A percentile compares a stretch with the other conserved stretches of the same genome.
Conservation (phyloP, 1,140 invertebrate genomes). For the Diorhabda carinulata region DNA sequence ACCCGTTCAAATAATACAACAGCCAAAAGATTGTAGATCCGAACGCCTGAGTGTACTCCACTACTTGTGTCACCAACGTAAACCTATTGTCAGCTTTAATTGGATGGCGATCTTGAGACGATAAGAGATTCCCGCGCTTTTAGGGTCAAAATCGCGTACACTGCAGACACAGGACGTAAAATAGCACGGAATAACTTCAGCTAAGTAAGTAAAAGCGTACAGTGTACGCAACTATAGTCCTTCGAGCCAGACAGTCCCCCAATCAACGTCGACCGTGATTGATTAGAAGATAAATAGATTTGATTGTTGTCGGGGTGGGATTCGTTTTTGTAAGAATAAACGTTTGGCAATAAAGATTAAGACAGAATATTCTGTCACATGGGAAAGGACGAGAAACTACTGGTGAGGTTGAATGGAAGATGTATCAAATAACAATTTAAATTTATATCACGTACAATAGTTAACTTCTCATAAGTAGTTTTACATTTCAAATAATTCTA, state of each 20-base stretch:
- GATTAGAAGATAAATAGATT: conserved; percentile 47
- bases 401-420: not conserved
- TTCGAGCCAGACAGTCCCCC: conserved; percentile 25
- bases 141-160: conserved; percentile 30
- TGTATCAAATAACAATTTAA: too few relatives aligned
- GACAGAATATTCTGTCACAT: conserved; percentile 5
- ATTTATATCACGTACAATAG: too few relatives aligned
- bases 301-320: conserved; percentile 40
- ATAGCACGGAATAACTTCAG: conserved; percentile 12
- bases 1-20: conserved; percentile 7
- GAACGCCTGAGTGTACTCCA: conserved; percentile 35
- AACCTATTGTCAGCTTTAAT: conserved; percentile 49
- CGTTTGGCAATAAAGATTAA: conserved; percentile 10
- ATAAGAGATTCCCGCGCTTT: conserved; percentile 36
- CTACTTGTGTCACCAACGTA: conserved; percentile 46
- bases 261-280: conserved; percentile 41
- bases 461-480: too few relatives aligned
- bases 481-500: too few relatives aligned
- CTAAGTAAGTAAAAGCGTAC: not conserved
- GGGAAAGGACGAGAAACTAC: not conserved
- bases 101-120: conserved; percentile 45
- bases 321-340: conserved; percentile 10
- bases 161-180: conserved; percentile 10
- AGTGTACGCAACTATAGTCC: conserved; percentile 30
- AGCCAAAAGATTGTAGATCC: conserved; percentile 17